A percentile compares a stretch with the other conserved stretches of the same genome.
Evolutionary conservation across 2,888 invertebrate species (phyloP).

Genomic region (Hypomecis punctinalis): DNA sequence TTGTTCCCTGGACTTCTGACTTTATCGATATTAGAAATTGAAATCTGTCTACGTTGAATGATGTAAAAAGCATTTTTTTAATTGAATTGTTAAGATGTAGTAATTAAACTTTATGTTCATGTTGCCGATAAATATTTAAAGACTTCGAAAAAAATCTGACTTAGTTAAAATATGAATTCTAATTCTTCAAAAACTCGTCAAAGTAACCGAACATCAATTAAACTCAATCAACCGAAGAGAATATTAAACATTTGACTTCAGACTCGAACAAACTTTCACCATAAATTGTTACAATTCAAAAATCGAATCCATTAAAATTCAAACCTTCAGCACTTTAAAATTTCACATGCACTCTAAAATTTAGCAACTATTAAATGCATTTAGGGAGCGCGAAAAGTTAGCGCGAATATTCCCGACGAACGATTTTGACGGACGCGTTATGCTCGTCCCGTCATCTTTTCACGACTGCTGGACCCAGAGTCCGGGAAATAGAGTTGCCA

Average conservation of each 20-base stretch:
- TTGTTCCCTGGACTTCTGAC: no score
- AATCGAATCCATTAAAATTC: not conserved
- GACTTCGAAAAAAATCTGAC: no score
- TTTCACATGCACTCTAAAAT: slow-evolving; percentile 13
- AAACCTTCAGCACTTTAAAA: not conserved
- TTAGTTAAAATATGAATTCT: no score
- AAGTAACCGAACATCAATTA: not conserved
- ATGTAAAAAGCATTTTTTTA: no score
- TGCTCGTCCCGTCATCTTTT: slow-evolving; percentile 41
- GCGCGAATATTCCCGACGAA: slow-evolving; percentile 41
- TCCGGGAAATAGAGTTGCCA: slow-evolving; percentile 45
- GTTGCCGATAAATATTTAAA: no score
- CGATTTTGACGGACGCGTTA: slow-evolving; percentile 17
- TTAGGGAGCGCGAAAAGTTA: slow-evolving; percentile 51
- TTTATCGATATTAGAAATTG: no score
- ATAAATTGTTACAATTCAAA: slow-evolving; percentile 1
- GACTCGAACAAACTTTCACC: slow-evolving; percentile 13
- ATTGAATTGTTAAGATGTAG: no score
- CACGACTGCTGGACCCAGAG: slow-evolving; percentile 43
- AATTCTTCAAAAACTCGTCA: not conserved
- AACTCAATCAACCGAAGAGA: not conserved
- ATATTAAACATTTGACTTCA: slow-evolving; percentile 1
- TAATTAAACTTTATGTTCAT: no score
- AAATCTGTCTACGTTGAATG: no score
- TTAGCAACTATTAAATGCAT: slow-evolving; percentile 44